Base-by-base conservation (phyloP, 2,113 vertebrate genomes). In the Uria aalge region DNA sequence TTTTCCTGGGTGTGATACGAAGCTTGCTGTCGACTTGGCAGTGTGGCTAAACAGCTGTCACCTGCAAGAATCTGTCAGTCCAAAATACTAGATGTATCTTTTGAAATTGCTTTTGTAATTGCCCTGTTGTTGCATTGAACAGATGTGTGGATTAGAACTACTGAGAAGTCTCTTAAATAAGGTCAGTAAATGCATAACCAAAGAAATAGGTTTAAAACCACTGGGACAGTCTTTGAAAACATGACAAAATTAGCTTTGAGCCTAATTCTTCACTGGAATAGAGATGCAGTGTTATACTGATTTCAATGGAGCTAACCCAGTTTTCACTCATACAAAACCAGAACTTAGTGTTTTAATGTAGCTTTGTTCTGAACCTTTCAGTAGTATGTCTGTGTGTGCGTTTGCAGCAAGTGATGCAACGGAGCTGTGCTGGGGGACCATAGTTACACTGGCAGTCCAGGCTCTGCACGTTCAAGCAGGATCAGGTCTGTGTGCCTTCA, bases 31-130 rank as follows among this genome's bases (percentile, higher is more conserved):
- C 50, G 32, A 3, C 63, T 76, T 90, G 94, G 94, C 91, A 85
- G 45, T 1, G 40, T 78, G 68, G 86, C 69, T 89, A 63, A 94
- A 57, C 96, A 97, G 95, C 85, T 95, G 97, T 63, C 96, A 96
- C 94, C 96, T 97, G 92, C 74, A 34, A 43, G 74, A 57, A 66
- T 67, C 60, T 82, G 38, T 64, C 89, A 59, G 56, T 32, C 69
- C 75, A 80, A 59, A 90, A 52, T 27, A 72, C 60, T 43, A 29
- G 36, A 66, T 75, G 48, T 52, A 20, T 89, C 40, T 78, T 72
- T 64, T 69, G 69, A 80, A 94, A 89, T 71, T 57, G 66, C 67
- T 60, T 93, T 85, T 94, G 64, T 87, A 85, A 97, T 90, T 92
- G 47, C 60, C 45, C 34, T 75, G 78, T 77, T 85, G 73, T 69